Base-by-base conservation (phyloP, 2,113 vertebrate genomes). In the Nerophis ophidion region DNA sequence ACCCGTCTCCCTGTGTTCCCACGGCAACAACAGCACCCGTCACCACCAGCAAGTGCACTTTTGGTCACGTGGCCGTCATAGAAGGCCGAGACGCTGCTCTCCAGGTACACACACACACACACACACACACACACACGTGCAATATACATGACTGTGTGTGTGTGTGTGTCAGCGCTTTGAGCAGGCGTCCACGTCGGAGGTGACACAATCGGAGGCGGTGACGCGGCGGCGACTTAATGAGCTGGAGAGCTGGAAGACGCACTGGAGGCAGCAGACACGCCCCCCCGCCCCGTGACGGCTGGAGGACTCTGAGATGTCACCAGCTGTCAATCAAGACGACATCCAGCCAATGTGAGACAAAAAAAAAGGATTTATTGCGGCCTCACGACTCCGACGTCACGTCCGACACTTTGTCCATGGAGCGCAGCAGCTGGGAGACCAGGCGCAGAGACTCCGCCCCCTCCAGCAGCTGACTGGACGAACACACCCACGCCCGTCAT, bases 381-480 rank as follows among this genome's bases (percentile, higher is more conserved):
- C 46, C 19, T 16, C 16, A 40, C 5, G 16, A 4, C 45, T 50
- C 48, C 1, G 26, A 36, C 15, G 33, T 48, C 14, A 86, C 36
- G 36, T 47, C 53, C 1, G 84, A 76, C n/a, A 90, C 84, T 64
- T 81, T 88, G 53, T 90, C 87, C 8, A 91, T 87, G 70, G 88
- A 90, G 42, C 61, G 59, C 8, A 91, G 81, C 47, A 90, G 77
- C 61, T 89, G 83, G 44, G 87, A 89, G 6, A 87, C 86, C 33
- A 89, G 42, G 62, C 36, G 72, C 4, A 91, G 72, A 14, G 80
- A 81, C 49, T 90, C 86, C 48, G 84, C 81, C 60, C 84, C 87
- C 6, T 68, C 79, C 66, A 88, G 13, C 66, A 91, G 77, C 65
- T 81, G 84, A 48, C 88, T 91, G 76, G 0, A 61, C 13, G 15